A percentile compares a stretch with the other conserved stretches of the same genome.
phyloP scores from a whole-genome alignment of 2,888 invertebrate species.

The Bellardia bayeri region DNA sequence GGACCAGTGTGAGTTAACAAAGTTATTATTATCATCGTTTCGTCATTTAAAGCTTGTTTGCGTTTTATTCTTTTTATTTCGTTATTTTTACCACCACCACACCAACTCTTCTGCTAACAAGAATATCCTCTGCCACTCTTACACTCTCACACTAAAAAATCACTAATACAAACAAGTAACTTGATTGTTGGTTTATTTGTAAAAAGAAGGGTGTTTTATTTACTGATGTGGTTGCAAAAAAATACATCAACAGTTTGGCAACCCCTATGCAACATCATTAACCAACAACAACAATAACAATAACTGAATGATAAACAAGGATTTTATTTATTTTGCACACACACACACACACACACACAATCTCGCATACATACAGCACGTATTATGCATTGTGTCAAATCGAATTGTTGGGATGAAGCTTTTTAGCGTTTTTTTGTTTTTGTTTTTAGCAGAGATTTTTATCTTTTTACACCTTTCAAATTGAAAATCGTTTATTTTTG shows the following conservation, averaged over 20 bases:
- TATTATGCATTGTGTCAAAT: not conserved
- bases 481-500: no score
- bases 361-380: not conserved
- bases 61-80: not conserved
- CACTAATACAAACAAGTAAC: conserved; percentile 25
- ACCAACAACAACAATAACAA: conserved; percentile 15
- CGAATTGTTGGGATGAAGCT: not conserved
- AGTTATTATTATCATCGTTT: conserved; percentile 61
- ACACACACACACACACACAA: not conserved
- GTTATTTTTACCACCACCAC: conserved; percentile 18
- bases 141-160: conserved; percentile 22
- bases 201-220: conserved; percentile 78
- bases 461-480: no score
- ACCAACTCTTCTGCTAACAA: conserved; percentile 6
- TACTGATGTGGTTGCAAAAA: conserved; percentile 68
- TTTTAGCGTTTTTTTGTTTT: conserved; percentile 1
- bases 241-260: conserved; percentile 66
- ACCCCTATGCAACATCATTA: conserved; percentile 55
- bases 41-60: conserved; percentile 62
- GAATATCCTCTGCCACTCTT: conserved; percentile 23
- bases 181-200: conserved; percentile 27
- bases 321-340: conserved; percentile 13
- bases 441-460: not conserved
- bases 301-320: conserved; percentile 15
- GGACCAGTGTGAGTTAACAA: conserved; percentile 53